phyloP scores from a whole-genome alignment of 2,113 vertebrate species.

The Shinisaurus crocodilurus region DNA sequence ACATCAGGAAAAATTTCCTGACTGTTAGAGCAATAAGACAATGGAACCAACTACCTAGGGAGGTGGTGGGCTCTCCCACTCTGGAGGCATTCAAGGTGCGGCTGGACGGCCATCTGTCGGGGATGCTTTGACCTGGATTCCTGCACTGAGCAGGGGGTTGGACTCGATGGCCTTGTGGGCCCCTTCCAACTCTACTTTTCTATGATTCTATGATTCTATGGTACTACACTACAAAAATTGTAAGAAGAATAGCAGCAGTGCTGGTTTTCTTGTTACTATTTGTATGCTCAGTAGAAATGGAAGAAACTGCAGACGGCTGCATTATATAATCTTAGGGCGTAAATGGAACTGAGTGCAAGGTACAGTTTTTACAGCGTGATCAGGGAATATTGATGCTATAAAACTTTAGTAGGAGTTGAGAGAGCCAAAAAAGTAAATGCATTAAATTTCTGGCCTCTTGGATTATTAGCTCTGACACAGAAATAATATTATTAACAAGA shows the following conservation, averaged over 20 bases:
- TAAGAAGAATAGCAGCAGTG: neutral
- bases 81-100: too few relatives aligned
- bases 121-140: too few relatives aligned
- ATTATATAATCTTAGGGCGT: neutral
- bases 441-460: constrained; percentile 16
- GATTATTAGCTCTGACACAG: constrained; percentile 18
- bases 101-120: too few relatives aligned
- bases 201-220: too few relatives aligned
- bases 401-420: constrained; percentile 7
- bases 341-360: constrained; percentile 11
- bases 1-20: too few relatives aligned
- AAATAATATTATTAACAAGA: constrained; percentile 35
- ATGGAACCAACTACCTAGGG: too few relatives aligned
- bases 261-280: constrained; percentile 11
- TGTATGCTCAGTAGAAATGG: neutral
- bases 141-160: too few relatives aligned
- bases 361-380: constrained; percentile 9
- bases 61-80: too few relatives aligned
- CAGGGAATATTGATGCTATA: constrained; percentile 16
- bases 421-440: constrained; percentile 14
- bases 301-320: constrained; percentile 16
- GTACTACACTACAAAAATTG: neutral
- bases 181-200: too few relatives aligned
- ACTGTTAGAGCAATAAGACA: too few relatives aligned
- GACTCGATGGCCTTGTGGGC: too few relatives aligned